These are phyloP conservation scores for Eira barbara DNA, from an alignment of 2,113 vertebrate species.

Conservation along the genomic window DNA sequence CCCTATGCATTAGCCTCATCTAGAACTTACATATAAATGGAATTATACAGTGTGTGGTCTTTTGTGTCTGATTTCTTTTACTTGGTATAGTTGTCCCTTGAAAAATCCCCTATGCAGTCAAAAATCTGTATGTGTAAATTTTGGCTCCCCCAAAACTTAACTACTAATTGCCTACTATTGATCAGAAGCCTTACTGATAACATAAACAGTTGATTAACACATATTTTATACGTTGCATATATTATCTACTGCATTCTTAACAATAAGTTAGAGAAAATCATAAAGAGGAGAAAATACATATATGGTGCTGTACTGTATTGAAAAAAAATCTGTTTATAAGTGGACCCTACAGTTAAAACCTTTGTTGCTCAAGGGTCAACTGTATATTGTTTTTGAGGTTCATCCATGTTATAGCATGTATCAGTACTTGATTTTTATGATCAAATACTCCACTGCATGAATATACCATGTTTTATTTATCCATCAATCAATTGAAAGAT, in stretches of 20 bases:
- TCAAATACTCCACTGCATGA: neutral
- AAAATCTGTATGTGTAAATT: neutral
- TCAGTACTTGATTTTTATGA: neutral
- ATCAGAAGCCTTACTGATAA: neutral
- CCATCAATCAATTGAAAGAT: neutral
- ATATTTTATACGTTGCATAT: neutral
- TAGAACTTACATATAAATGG: neutral
- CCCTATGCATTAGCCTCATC: neutral
- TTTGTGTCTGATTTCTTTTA: neutral
- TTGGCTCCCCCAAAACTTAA: neutral
- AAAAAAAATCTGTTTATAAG: neutral
- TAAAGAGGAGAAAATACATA: neutral
- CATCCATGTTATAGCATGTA: neutral
- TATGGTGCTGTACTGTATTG: neutral
- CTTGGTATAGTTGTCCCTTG: neutral
- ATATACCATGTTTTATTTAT: neutral
- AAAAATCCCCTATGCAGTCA: neutral
- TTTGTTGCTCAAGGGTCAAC: neutral
- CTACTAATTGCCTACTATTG: neutral
- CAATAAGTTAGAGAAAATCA: neutral
- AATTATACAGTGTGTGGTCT: neutral
- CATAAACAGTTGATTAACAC: neutral
- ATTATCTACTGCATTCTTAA: neutral
- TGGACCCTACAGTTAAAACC: neutral
- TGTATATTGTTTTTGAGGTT: neutral